These are phyloP conservation scores for Drosophila grimshawi DNA, from an alignment of 1,140 invertebrate species.

Conservation along the genomic window DNA sequence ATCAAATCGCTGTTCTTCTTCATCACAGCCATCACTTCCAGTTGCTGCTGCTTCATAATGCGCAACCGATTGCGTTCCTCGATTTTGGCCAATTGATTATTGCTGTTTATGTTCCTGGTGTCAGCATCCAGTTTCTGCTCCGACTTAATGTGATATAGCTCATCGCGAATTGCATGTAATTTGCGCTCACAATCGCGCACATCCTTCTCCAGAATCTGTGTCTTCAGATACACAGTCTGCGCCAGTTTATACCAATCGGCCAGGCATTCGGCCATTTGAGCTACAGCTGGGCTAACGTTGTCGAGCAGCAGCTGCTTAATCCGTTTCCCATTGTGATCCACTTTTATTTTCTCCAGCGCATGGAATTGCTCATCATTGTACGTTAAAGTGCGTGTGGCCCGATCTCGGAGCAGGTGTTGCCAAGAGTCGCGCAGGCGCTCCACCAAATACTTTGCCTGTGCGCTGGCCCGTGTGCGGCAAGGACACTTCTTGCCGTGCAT, in stretches of 20 bases:
- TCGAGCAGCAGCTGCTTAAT: conserved; percentile 88
- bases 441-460: conserved; percentile 90
- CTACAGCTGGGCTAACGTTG: conserved; percentile 88
- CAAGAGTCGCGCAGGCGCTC: conserved; percentile 94
- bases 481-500: conserved; percentile 89
- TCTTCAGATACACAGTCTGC: conserved; percentile 90
- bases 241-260: conserved; percentile 94
- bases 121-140: conserved; percentile 71
- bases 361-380: conserved; percentile 98
- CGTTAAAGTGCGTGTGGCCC: conserved; percentile 92
- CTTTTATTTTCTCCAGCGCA: conserved; percentile 92
- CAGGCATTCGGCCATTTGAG: conserved; percentile 89
- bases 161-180: conserved; percentile 71
- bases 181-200: conserved; percentile 86
- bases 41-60: conserved; percentile 69
- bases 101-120: conserved; percentile 66
- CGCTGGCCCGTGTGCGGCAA: conserved; percentile 87
- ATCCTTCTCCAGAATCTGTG: conserved; percentile 90
- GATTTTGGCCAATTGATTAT: conserved; percentile 76
- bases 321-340: conserved; percentile 88
- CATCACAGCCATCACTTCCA: conserved; percentile 70
- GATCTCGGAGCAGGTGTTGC: conserved; percentile 95
- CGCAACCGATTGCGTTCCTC: conserved; percentile 71
- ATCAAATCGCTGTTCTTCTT: conserved; percentile 66
- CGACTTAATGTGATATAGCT: conserved; percentile 71